Conservation (phyloP, 2,888 invertebrate species). For the Rhorus exstirpatorius region DNA sequence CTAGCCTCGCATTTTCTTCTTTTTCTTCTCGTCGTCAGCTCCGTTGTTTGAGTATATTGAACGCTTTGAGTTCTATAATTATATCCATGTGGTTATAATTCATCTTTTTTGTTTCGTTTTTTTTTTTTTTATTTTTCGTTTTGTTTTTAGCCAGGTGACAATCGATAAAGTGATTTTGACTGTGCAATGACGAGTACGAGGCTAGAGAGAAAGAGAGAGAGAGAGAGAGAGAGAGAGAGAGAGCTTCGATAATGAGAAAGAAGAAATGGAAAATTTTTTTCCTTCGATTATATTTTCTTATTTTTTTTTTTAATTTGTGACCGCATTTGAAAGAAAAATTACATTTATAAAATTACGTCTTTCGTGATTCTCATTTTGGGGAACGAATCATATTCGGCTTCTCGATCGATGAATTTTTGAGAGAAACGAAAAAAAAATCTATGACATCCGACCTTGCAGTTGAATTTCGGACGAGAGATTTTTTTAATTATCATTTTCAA, state of each 20-base stretch:
- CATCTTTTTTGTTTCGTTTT: too few species aligned
- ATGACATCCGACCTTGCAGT: too few species aligned
- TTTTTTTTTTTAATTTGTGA: constrained; percentile 3
- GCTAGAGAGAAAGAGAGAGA: background rate
- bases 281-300: background rate
- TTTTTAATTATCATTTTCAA: too few species aligned
- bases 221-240: too few species aligned
- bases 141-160: constrained; percentile 78
- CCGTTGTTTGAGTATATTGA: constrained; percentile 23
- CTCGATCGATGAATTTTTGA: too few species aligned
- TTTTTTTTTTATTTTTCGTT: too few species aligned
- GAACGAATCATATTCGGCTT: too few species aligned
- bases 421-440: too few species aligned
- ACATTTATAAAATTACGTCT: too few species aligned
- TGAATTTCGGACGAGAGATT: too few species aligned
- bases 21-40: constrained; percentile 34
- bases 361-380: background rate
- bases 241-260: constrained; percentile 2
- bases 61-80: constrained; percentile 67
- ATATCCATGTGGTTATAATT: constrained; percentile 60
- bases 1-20: constrained; percentile 39
- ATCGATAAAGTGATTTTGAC: background rate
- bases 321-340: too few species aligned
- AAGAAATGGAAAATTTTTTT: constrained; percentile 12
- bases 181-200: constrained; percentile 12